phyloP scores from a whole-genome alignment of 2,113 vertebrate species.

The Lichenostomus cassidix region DNA sequence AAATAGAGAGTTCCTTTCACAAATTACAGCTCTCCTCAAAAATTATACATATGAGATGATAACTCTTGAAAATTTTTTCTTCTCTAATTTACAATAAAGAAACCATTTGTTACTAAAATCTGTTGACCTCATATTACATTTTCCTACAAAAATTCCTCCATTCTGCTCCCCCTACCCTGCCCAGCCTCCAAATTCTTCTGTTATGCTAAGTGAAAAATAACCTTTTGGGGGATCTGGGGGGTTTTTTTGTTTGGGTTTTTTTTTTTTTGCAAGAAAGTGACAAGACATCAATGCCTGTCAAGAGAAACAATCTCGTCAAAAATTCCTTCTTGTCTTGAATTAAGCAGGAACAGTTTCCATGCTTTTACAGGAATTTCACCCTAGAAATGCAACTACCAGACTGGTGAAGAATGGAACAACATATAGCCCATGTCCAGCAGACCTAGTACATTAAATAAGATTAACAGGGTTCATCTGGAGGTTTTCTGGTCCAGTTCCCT shows the following conservation, averaged over 20 bases:
- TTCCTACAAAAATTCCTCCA: neutral
- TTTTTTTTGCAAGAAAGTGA: neutral
- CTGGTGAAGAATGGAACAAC: neutral
- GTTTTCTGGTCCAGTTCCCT: neutral
- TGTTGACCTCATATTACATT: neutral
- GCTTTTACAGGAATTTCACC: neutral
- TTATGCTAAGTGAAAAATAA: neutral
- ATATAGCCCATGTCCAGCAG: neutral
- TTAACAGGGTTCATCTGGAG: neutral
- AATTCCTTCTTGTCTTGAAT: neutral
- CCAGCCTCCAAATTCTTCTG: neutral
- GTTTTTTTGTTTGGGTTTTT: neutral
- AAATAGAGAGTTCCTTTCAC: neutral
- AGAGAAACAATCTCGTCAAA: neutral
- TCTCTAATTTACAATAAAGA: neutral
- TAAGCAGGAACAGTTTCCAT: neutral
- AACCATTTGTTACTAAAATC: neutral
- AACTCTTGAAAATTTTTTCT: neutral
- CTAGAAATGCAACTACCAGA: neutral
- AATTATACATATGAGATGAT: neutral
- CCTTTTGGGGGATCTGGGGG: rapidly evolving
- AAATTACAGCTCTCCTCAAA: neutral
- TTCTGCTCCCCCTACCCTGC: rapidly evolving
- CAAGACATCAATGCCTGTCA: neutral
- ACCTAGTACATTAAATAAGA: neutral